phyloP scores from a whole-genome alignment of 2,113 vertebrate genomes.

The Zootoca vivipara region DNA sequence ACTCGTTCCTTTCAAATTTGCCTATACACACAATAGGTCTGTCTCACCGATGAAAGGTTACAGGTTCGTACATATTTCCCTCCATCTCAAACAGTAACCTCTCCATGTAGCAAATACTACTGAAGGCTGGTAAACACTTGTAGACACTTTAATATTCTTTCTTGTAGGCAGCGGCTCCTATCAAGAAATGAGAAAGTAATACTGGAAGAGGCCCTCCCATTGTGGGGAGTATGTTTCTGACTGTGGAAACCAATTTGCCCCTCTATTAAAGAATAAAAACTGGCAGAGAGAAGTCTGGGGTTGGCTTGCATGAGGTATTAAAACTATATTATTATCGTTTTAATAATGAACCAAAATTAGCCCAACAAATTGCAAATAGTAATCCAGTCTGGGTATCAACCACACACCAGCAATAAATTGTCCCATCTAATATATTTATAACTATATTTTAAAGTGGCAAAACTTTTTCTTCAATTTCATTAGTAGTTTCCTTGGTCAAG shows the following conservation, averaged over 20 bases:
- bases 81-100: neutral
- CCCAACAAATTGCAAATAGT: neutral
- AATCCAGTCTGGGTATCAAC: conserved; percentile 30
- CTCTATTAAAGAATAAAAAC: neutral
- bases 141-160: neutral
- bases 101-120: neutral
- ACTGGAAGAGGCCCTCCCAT: neutral
- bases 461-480: conserved; percentile 41
- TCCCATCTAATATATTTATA: conserved; percentile 15
- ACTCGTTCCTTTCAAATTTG: neutral
- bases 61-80: neutral
- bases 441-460: neutral
- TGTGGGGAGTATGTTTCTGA: neutral
- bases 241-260: neutral
- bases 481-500: conserved; percentile 40
- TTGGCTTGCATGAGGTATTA: neutral
- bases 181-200: too few species aligned
- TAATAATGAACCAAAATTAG: neutral
- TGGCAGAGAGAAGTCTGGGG: neutral
- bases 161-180: neutral
- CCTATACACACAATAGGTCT: neutral
- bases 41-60: neutral
- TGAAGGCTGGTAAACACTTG: neutral
- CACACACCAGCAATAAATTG: neutral
- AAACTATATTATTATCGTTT: neutral